phyloP scores from a whole-genome alignment of 2,888 invertebrate genomes.

The Hemithea aestivaria region DNA sequence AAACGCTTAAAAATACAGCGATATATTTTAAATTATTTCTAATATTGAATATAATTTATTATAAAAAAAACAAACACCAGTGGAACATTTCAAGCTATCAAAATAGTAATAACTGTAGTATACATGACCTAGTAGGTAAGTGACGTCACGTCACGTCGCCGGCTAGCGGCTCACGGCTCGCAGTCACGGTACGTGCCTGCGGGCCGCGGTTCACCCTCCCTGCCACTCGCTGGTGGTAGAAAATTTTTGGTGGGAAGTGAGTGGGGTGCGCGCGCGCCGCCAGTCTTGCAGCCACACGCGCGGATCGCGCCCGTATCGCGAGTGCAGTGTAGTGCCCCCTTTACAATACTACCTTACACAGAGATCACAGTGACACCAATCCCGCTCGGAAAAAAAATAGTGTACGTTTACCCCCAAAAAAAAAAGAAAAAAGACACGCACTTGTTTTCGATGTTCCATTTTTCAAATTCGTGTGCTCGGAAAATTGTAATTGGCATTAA shows the following conservation, averaged over 20 bases:
- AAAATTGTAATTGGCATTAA: conserved; percentile 76
- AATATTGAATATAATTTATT: too few species aligned
- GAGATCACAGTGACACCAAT: conserved; percentile 48
- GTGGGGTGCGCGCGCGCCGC: conserved; percentile 74
- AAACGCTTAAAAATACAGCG: too few species aligned
- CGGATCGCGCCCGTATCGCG: conserved; percentile 63
- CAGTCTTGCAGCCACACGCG: conserved; percentile 66
- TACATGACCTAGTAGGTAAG: too few species aligned
- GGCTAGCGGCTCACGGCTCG: too few species aligned
- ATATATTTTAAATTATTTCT: too few species aligned
- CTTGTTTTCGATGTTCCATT: conserved; percentile 33
- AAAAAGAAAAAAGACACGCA: conserved; percentile 40
- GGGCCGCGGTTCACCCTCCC: conserved; percentile 56
- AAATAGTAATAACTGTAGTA: too few species aligned
- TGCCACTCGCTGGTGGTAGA: conserved; percentile 64
- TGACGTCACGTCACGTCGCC: not conserved
- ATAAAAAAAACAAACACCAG: too few species aligned
- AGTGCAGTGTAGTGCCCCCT: conserved; percentile 49
- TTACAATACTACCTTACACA: conserved; percentile 32
- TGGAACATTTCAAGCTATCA: too few species aligned
- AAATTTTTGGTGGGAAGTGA: conserved; percentile 75
- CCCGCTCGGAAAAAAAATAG: conserved; percentile 47
- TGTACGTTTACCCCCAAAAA: conserved; percentile 54
- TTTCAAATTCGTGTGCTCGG: conserved; percentile 47
- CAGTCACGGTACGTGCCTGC: conserved; percentile 29